Evolutionary conservation across 2,797 vertebrate genomes (phyloP), one percentile per base, ranked within the genome.

Genomic region (Sebastes baramenuke): DNA sequence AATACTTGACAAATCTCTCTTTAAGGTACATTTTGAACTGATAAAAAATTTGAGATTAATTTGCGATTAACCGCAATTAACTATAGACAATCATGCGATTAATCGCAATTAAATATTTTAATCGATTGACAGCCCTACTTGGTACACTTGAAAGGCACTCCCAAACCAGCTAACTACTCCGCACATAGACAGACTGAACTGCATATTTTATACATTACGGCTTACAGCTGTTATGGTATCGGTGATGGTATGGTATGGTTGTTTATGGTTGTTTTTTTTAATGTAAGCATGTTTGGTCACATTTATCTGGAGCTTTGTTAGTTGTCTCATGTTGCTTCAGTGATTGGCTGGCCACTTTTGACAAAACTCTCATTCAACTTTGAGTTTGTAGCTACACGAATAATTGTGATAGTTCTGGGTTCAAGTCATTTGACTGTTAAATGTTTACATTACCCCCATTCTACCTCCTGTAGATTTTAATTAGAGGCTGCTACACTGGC

Each of bases 401-500:
- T 68, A 54, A n/a, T 42, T 27, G 29, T 60, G 27, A 68, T n/a
- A 62, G 29, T 20, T 80, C 16, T 65, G 32, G 34, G 79, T 75
- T 81, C 29, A 61, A 60, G 11, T 81, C 38, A 52, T 62, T 67
- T 75, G 62, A 67, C 62, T 38, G 14, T 75, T 71, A 82, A 74
- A 72, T 80, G 67, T 88, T 89, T 88, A 82, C 72, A 77, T 84
- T 81, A 67, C 9, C 59, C 52, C 14, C 36, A 18, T 84, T 74
- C 62, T 55, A 22, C 72, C 86, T 61, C 85, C 68, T 80, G 81
- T 46, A 64, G 81, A 49, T 87, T 84, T 88, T 84, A 89, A 91
- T 87, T 81, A 84, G 78, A 84, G 49, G 2, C 27, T 80, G 29
- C 81, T 32, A 42, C 81, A 74, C 72, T 46, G 73, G 16, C 62